A percentile compares a stretch with the other conserved stretches of the same genome.
These are phyloP conservation scores for Camponotus pennsylvanicus DNA, from an alignment of 1,140 invertebrate species.

Conservation along the genomic window DNA sequence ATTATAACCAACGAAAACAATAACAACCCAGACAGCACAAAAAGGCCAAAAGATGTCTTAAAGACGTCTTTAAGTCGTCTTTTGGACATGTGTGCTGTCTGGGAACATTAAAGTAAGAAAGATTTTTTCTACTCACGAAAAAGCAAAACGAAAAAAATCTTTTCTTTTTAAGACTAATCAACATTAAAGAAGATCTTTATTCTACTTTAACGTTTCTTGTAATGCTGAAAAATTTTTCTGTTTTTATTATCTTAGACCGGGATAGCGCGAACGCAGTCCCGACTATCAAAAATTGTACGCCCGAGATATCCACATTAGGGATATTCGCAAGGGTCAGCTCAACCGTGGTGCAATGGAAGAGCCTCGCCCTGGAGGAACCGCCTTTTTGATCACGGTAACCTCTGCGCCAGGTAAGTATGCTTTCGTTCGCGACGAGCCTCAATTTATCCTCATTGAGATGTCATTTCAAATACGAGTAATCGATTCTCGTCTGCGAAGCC, in stretches of 20 bases:
- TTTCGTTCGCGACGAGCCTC: background rate
- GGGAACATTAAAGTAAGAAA: too few species aligned
- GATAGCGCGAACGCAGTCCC: conserved; percentile 84
- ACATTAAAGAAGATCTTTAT: too few species aligned
- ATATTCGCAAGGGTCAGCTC: conserved; percentile 86
- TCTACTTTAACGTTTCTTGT: too few species aligned
- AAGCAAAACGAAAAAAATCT: too few species aligned
- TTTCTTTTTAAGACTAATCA: too few species aligned
- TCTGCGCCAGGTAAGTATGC: conserved; percentile 85
- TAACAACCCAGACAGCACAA: too few species aligned
- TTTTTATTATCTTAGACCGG: conserved; percentile 52
- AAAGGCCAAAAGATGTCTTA: too few species aligned
- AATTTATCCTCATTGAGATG: background rate
- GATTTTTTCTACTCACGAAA: too few species aligned
- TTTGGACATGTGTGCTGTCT: too few species aligned
- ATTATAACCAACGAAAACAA: too few species aligned
- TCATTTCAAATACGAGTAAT: conserved; percentile 37
- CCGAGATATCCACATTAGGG: conserved; percentile 77
- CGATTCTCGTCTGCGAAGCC: background rate
- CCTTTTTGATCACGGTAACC: conserved; percentile 89
- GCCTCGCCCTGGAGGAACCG: conserved; percentile 89
- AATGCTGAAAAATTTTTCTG: background rate
- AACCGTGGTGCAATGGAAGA: conserved; percentile 88
- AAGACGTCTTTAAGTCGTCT: too few species aligned
- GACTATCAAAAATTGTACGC: conserved; percentile 78